Base-by-base conservation (phyloP, 1,140 invertebrate genomes). In the Lepeophtheirus salmonis region DNA sequence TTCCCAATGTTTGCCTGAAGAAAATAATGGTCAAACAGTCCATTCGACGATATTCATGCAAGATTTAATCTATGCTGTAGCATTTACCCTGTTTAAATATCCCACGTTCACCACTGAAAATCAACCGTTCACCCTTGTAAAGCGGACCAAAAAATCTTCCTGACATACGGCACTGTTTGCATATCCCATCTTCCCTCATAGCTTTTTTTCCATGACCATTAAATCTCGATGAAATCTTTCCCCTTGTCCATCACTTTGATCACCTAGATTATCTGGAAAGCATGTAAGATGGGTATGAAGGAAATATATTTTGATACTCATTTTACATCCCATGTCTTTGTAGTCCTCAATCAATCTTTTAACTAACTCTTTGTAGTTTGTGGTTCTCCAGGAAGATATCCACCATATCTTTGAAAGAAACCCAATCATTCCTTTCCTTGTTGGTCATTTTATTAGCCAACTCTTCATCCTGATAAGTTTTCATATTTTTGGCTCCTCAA, bases 221-320 rank as follows among this genome's bases (percentile, higher is more conserved):
- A n/a, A n/a, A n/a, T n/a, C n/a, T n/a, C n/a, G n/a, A n/a, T n/a
- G n/a, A n/a, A n/a, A n/a, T n/a, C n/a, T n/a, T 61, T 67, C 66
- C n/a, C 64, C 65, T 26, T 66, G 64, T 62, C 63, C 65, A 20
- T 67, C 67, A 66, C 64, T 12, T 64, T 60, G 53, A 24, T 64
- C 17, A 51, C 56, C 62, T 16, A 60, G 53, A 59, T 65, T 66
- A 49, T 64, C 59, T 18, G 62, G 61, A 50, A 64, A 63, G 18
- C 55, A 56, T 21, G 49, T 30, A 48, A 65, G 56, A 52, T 65
- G 61, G 18, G 48, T 57, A 56, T 63, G 63, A 13, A 67, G 61
- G 6, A 41, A 10, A n/a, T 41, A 57, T 63, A 64, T 23, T 24
- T 64, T 62, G 13, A 63, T 22, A n/a, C 48, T 48, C 55, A 64